Conservation (phyloP, 2,888 invertebrate genomes). For the Thera britannica region DNA sequence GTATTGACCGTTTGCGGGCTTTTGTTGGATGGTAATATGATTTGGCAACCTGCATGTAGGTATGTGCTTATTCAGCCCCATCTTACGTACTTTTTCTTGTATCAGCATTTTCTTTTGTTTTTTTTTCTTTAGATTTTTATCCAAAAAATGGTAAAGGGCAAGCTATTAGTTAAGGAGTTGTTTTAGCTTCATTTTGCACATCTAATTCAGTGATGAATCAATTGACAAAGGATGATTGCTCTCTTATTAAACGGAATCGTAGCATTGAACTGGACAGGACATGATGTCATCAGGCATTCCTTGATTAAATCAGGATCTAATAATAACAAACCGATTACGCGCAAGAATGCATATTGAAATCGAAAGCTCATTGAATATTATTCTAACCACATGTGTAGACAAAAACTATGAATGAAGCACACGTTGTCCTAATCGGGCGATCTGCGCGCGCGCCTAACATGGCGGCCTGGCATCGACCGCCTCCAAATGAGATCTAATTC, state of each 20-base stretch:
- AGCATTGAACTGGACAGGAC: not conserved
- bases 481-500: slow-evolving; percentile 36
- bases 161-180: too few species aligned
- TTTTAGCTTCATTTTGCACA: too few species aligned
- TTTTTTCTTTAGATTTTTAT: not conserved
- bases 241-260: too few species aligned
- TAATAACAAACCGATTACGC: slow-evolving; percentile 7
- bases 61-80: too few species aligned
- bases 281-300: not conserved
- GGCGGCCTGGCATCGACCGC: slow-evolving; percentile 37
- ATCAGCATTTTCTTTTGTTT: too few species aligned
- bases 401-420: slow-evolving; percentile 59
- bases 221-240: too few species aligned
- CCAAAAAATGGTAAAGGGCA: not conserved
- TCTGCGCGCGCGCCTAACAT: slow-evolving; percentile 53
- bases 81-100: too few species aligned
- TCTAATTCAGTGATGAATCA: too few species aligned
- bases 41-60: not conserved
- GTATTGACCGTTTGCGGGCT: not conserved
- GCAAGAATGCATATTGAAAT: slow-evolving; percentile 40
- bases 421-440: slow-evolving; percentile 39
- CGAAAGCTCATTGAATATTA: slow-evolving; percentile 40
- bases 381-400: slow-evolving; percentile 33
- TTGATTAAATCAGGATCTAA: slow-evolving; percentile 5
- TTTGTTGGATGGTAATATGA: not conserved